Base-by-base conservation (phyloP, 2,888 invertebrate species). In the Digitonthophagus gazella region DNA sequence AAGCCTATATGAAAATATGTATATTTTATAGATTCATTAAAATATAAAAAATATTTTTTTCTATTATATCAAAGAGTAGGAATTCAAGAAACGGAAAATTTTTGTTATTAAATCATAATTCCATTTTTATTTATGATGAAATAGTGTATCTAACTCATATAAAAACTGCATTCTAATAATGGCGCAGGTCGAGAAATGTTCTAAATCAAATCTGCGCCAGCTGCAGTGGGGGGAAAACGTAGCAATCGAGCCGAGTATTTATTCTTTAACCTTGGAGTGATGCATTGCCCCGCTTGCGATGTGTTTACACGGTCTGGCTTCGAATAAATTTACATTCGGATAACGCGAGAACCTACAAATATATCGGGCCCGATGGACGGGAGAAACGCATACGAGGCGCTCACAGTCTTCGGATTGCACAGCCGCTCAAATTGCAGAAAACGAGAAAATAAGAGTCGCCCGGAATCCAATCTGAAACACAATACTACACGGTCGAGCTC, bases 201-300 rank as follows among this genome's bases (percentile, higher is more conserved):
- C 61, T 61, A 61, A 61, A 61, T 61, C 61, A 61, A 61, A 61
- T 20, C 19, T 61, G 18, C 18, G 8, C 61, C 19, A 5, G 20
- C 18, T 19, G 61, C 61, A 57, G 57, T 16, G 16, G 16, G 15
- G n/a, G 16, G 57, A 15, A 57, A 16, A 15, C 15, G 57, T 16
- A 61, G 61, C 61, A 61, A 20, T 20, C 61, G 61, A 61, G 61
- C 19, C n/a, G 22, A 19, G 69, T 69, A 66, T 69, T 69, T 69
- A 69, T 66, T 55, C 66, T 71, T 67, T 80, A 80, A 80, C 80
- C 81, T 81, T 81, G 81, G 78, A 80, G 77, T 80, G 79, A 81
- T 81, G 80, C 81, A 80, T 81, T 81, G 81, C 81, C 80, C 81
- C 79, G 79, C 77, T 79, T 80, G 76, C 74, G 61, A 73, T 77